Base-by-base conservation (phyloP, 2,888 invertebrate genomes). In the Anoncus sp. region DNA sequence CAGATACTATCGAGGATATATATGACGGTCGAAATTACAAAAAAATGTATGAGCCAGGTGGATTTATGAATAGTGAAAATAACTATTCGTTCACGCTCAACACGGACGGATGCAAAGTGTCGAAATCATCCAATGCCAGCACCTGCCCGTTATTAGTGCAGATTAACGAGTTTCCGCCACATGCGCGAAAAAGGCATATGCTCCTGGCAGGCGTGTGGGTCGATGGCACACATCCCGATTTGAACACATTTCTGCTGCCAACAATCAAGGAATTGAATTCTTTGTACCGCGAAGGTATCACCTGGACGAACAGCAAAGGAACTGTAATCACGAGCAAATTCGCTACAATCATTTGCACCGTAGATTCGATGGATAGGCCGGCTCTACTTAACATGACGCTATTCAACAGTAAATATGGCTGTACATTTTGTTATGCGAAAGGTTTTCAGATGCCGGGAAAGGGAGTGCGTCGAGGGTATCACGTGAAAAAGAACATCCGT, bases 321-420 rank as follows among this genome's bases (percentile, higher is more conserved):
- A n/a, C n/a, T n/a, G n/a, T n/a, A 66, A 24, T 67, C 2, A 69
- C 45, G 9, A 71, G 63, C 22, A 70, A 40, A n/a, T 76, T 79
- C 40, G 38, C 63, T 2, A 57, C 63, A 4, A 9, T 49, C 3
- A 49, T 70, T 6, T 55, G 51, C 10, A 62, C 40, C 1, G 60
- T 63, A 2, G 81, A 82, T 53, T 75, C 81, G 7, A 71, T 51
- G 2, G 78, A 78, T 43, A 40, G 79, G 40, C 7, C 71, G 3
- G 7, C 24, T 10, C 12, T 79, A 1, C 9, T 79, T 3, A 20
- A 62, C 0, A 82, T 79, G 72, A 76, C 22, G 2, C 77, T 76
- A 20, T 81, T 35, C 14, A 81, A 82, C 27, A 81, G 78, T 0
- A 18, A 53, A 20, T 63, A 66, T 73, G 76, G 81, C 1, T 82